Base-by-base conservation (phyloP, 1,140 invertebrate genomes). In the Lanistes nyassanus region DNA sequence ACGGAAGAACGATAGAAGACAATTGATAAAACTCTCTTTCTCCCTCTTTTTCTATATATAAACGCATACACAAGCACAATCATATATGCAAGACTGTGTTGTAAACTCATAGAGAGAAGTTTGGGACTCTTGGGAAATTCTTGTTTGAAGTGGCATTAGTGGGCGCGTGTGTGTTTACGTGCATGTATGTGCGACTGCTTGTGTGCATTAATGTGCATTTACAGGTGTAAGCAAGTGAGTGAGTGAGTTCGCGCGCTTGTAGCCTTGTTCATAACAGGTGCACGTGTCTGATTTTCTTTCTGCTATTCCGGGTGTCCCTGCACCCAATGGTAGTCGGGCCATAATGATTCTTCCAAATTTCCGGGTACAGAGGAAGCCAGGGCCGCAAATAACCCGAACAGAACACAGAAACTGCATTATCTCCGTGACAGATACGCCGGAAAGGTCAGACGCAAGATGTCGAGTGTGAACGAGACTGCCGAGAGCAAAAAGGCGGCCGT, bases 11-110 rank as follows among this genome's bases (percentile, higher is more conserved):
- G 7, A 60, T 9, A 31, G 29, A 58, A 31, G 21, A 7, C 11
- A n/a, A n/a, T 29, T 26, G 56, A 60, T 60, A 29, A 23, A 9
- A 29, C 62, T 65, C 62, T 65, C 62, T 65, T 36, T 65, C 62
- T 16, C 29, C 23, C 62, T 65, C 5, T 36, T 34, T 36, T 31
- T 7, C 31, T 29, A 60, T 29, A 60, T 6, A 60, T 29, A 60
- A 23, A 7, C 56, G 6, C 56, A 7, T 23, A 60, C 56, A 60
- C 56, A 60, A 23, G 31, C 7, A 11, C 56, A 60, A 23, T 26
- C 56, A 60, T 23, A 60, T 29, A 60, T 29, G 31, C 56, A 60
- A 3, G 62, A 36, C 31, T 65, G 62, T 65, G 62, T 65, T n/a
- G n/a, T n/a, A n/a, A n/a, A n/a, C n/a, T n/a, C n/a, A n/a, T n/a